Evolutionary conservation across 2,113 vertebrate genomes (phyloP).

Genomic region (Rousettus leschenaultii): DNA sequence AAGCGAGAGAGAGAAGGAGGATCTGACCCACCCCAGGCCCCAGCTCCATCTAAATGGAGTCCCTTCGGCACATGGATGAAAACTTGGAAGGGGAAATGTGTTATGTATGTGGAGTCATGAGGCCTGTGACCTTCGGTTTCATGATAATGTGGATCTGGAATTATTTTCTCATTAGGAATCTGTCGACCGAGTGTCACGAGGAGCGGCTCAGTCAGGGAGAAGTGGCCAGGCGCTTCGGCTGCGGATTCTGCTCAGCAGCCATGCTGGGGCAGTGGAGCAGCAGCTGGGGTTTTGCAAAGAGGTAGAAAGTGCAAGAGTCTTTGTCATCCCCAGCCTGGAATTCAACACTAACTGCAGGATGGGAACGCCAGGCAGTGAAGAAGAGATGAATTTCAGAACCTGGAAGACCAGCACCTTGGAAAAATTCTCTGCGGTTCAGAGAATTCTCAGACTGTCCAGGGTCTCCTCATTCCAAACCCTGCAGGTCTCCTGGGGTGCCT

Average conservation of each 20-base stretch:
- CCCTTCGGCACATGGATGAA: not conserved
- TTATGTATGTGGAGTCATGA: constrained; percentile 61
- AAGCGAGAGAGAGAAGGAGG: not conserved
- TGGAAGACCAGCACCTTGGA: not conserved
- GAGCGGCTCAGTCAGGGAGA: constrained; percentile 32
- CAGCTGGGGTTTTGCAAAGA: constrained; percentile 64
- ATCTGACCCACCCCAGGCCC: not conserved
- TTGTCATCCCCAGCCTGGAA: constrained; percentile 40
- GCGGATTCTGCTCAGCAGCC: constrained; percentile 62
- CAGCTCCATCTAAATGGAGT: constrained; percentile 38
- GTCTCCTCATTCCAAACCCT: constrained; percentile 48
- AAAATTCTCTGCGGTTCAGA: not conserved
- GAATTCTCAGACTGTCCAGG: not conserved
- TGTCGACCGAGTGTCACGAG: constrained; percentile 61
- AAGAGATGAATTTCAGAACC: not conserved
- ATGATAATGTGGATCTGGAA: constrained; percentile 71
- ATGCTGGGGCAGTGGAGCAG: constrained; percentile 30
- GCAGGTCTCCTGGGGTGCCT: not conserved
- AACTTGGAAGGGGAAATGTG: constrained; percentile 54
- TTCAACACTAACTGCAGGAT: constrained; percentile 29
- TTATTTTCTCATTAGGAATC: constrained; percentile 70
- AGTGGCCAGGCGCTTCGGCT: not conserved
- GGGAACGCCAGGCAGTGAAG: constrained; percentile 56
- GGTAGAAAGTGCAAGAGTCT: constrained; percentile 36
- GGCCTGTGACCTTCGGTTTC: constrained; percentile 73